Evolutionary conservation across 2,888 invertebrate species (phyloP).

Genomic region (Drosophila buzzatii): DNA sequence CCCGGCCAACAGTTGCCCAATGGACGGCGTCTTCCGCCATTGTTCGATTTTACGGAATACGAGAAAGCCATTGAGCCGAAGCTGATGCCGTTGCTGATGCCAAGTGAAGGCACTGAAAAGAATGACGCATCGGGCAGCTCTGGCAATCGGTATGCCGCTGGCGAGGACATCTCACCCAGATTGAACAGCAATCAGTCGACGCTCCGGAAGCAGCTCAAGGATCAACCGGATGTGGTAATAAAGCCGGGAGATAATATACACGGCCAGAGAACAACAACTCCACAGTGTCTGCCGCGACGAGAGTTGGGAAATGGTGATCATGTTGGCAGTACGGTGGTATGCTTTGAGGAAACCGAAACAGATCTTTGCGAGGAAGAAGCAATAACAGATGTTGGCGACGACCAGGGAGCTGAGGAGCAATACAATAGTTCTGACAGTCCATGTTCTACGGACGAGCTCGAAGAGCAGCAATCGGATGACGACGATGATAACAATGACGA

Average conservation of each 20-base stretch:
- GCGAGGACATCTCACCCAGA: slow-evolving; percentile 41
- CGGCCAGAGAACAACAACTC: background rate
- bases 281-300: slow-evolving; percentile 12
- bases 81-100: slow-evolving; percentile 61
- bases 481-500: slow-evolving; percentile 20
- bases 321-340: slow-evolving; percentile 22
- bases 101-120: slow-evolving; percentile 7
- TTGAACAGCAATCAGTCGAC: slow-evolving; percentile 10
- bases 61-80: slow-evolving; percentile 83
- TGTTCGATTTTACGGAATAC: slow-evolving; percentile 98
- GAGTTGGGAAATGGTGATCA: slow-evolving; percentile 71
- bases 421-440: slow-evolving; percentile 44
- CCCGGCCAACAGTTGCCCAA: slow-evolving; percentile 96
- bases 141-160: slow-evolving; percentile 42
- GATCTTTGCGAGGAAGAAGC: slow-evolving; percentile 28
- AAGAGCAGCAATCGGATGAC: slow-evolving; percentile 21
- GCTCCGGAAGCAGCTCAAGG: background rate
- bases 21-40: slow-evolving; percentile 95
- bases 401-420: slow-evolving; percentile 25
- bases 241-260: background rate
- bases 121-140: slow-evolving; percentile 1
- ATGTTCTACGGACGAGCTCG: slow-evolving; percentile 20
- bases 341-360: slow-evolving; percentile 25
- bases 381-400: slow-evolving; percentile 20
- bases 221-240: background rate